Base-by-base conservation (phyloP, 2,888 invertebrate species). In the Hofmannophila pseudospretella region DNA sequence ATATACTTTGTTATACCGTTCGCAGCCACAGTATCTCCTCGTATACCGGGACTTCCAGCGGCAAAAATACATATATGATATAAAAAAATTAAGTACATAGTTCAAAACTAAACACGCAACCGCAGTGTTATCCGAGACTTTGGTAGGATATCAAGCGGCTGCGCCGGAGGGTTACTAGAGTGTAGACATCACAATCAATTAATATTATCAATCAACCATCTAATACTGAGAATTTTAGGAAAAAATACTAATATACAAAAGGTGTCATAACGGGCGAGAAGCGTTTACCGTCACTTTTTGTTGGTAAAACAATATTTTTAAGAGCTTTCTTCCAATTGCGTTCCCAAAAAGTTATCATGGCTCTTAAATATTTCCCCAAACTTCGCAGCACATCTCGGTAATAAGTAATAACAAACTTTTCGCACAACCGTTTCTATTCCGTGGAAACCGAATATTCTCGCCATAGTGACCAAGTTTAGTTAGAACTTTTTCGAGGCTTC, bases 171-270 rank as follows among this genome's bases (percentile, higher is more conserved):
- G 58, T 57, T 58, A 62, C 63, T 55, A 56, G 23, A 20, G 43
- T 33, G 44, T 50, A 57, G 53, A 72, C 70, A 73, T 80, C 77
- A 80, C 77, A 76, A 68, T 38, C 1, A 27, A 58, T 68, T 61
- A 23, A n/a, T 23, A 64, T 51, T 44, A 65, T n/a, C n/a, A n/a
- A n/a, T 75, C 74, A 78, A 79, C 69, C 71, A 66, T 72, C 74
- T 82, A 82, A 84, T 85, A 82, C 82, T 84, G 82, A 74, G 54
- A 67, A 58, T 64, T 67, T 68, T 54, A 66, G 70, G 63, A 71
- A 65, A 73, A 73, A 73, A 73, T 59, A 64, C 76, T 80, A 84
- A 78, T 81, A 65, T 82, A 84, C 81, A 82, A 74, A 78, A 75
- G 74, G 78, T 78, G 77, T 67, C 63, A 62, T 58, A 56, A 43